phyloP scores from a whole-genome alignment of 2,888 invertebrate genomes.

The Ectemnius continuus region DNA sequence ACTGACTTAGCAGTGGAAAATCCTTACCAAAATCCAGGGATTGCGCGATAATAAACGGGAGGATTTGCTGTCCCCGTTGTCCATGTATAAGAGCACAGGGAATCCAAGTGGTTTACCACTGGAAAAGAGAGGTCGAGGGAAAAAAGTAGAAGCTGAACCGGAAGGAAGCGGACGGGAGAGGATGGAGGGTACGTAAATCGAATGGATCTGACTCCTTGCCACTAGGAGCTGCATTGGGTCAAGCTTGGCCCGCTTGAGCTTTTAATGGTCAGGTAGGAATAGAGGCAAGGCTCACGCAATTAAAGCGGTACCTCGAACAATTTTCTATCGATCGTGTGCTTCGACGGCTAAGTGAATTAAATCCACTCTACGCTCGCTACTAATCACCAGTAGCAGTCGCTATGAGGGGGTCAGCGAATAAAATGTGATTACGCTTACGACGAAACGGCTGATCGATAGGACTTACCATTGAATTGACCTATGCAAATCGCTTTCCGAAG shows the following conservation, averaged over 20 bases:
- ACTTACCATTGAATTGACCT: slow-evolving; percentile 14
- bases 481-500: slow-evolving; percentile 28
- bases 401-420: slow-evolving; percentile 41
- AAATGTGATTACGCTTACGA: slow-evolving; percentile 47
- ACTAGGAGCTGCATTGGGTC: slow-evolving; percentile 23
- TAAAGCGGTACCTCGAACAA: slow-evolving; percentile 55
- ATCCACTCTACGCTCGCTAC: slow-evolving; percentile 40
- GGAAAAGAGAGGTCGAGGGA: background rate
- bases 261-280: slow-evolving; percentile 51
- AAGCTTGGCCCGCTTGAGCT: slow-evolving; percentile 51
- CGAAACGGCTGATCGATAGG: slow-evolving; percentile 40
- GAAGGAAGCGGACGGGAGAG: slow-evolving; percentile 6
- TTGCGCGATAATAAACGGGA: slow-evolving; percentile 34
- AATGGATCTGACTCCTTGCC: slow-evolving; percentile 50
- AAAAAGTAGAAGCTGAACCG: background rate
- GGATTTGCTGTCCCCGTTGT: slow-evolving; percentile 9
- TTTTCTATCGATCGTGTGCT: slow-evolving; percentile 46
- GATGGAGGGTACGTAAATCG: slow-evolving; percentile 25
- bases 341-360: slow-evolving; percentile 58
- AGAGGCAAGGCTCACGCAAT: slow-evolving; percentile 57
- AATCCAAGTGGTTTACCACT: slow-evolving; percentile 29
- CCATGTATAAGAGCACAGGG: slow-evolving; percentile 24
- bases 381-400: slow-evolving; percentile 33
- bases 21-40: too few species aligned
- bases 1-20: too few species aligned